Evolutionary conservation across 53 echinoderm and acorn worm genomes (phyloP).

Genomic region (Stichopus horrens): DNA sequence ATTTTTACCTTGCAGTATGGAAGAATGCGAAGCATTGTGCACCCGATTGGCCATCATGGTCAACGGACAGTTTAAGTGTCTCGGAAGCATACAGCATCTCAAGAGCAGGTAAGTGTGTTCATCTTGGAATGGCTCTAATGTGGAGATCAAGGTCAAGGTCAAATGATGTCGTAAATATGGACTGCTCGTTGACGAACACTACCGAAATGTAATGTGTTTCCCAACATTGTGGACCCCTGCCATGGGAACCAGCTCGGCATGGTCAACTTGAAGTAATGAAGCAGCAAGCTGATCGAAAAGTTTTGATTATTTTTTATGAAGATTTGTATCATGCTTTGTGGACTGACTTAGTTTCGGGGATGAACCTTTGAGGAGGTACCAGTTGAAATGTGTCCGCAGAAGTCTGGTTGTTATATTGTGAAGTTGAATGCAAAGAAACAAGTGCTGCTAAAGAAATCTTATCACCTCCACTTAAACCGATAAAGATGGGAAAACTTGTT

Average conservation of each 20-base stretch:
- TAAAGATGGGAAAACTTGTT: no score
- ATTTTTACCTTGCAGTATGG: constrained; percentile 69
- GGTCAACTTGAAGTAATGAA: no score
- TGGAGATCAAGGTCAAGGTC: background rate
- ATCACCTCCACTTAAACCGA: no score
- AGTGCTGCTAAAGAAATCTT: no score
- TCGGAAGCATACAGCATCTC: constrained; percentile 95
- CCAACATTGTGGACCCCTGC: background rate
- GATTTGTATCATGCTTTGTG: no score
- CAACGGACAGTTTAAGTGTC: constrained; percentile 96
- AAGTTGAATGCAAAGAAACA: no score
- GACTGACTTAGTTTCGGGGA: no score
- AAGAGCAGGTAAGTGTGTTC: constrained; percentile 79
- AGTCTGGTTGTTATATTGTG: no score
- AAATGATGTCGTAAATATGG: background rate
- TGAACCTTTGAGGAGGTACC: no score
- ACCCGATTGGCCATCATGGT: constrained; percentile 98
- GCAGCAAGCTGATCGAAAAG: no score
- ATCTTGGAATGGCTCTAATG: background rate
- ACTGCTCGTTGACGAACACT: background rate
- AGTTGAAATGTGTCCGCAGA: no score
- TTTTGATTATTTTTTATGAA: no score
- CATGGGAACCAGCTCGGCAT: background rate
- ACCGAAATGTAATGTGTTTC: background rate
- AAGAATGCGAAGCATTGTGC: constrained; percentile 97